Evolutionary conservation across 2,888 invertebrate genomes (phyloP).

Genomic region (Tachina lurida): DNA sequence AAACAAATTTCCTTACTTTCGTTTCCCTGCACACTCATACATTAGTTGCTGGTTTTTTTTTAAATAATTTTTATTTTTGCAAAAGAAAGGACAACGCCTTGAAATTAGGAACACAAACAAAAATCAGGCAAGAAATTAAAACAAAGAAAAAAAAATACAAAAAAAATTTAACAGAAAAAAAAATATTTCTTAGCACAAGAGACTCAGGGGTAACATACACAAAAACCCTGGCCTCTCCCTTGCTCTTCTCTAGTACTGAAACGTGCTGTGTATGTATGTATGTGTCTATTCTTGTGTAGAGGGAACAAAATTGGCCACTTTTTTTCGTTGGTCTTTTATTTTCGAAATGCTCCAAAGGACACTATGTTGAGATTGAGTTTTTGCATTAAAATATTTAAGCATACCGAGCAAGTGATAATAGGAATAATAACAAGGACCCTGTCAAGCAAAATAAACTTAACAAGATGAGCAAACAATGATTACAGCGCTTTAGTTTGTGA

Average conservation of each 20-base stretch:
- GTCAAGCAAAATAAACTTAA: conserved; percentile 36
- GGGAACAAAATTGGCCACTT: conserved; percentile 29
- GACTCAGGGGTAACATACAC: conserved; percentile 40
- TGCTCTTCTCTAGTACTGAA: background rate
- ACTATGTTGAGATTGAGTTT: conserved; percentile 21
- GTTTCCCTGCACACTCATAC: background rate
- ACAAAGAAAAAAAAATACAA: conserved; percentile 12
- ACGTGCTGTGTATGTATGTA: background rate
- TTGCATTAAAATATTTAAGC: conserved; percentile 40
- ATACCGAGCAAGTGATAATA: background rate
- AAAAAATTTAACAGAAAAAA: conserved; percentile 16
- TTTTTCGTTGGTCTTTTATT: background rate
- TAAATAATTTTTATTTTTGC: conserved; percentile 24
- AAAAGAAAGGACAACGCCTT: conserved; percentile 70
- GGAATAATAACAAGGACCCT: conserved; percentile 45
- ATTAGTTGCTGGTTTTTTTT: background rate
- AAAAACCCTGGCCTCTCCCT: background rate
- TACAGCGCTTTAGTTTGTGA: conserved; percentile 11
- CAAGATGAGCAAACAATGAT: conserved; percentile 3
- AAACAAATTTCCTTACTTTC: conserved; percentile 23
- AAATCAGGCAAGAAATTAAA: conserved; percentile 12
- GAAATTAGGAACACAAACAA: conserved; percentile 61
- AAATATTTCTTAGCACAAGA: conserved; percentile 44
- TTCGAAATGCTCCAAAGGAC: conserved; percentile 9
- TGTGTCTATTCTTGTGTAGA: background rate